Base-by-base conservation (phyloP, 1,140 invertebrate genomes). In the Zophobas morio region DNA sequence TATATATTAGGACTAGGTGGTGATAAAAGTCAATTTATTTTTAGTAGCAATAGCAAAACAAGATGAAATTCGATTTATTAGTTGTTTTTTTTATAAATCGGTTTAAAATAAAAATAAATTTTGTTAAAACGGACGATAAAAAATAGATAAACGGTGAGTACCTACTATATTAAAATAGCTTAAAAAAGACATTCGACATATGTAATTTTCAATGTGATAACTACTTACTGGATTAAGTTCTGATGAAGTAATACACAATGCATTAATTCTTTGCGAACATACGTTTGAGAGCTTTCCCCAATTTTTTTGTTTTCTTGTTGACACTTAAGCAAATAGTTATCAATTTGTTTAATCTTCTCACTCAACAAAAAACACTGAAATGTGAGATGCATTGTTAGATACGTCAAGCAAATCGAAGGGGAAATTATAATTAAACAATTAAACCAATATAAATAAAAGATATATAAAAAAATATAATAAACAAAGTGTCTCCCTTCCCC, bases 181-280 rank as follows among this genome's bases (percentile, higher is more conserved):
- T 20, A 0, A 20, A 20, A 0, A 20, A 20, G 0, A 20, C 20
- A 20, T 20, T 20, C 20, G 20, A 20, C 0, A 20, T 20, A 0
- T 20, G 20, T 20, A 20, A 20, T 20, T 20, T 20, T 20, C 20
- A 20, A 0, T 20, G 20, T 20, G 0, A 20, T 20, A 20, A 20
- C 20, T 20, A 20, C 53, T 35, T 54, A 54, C 53, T 54, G 3
- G 1, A 54, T n/a, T 1, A 54, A 33, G 6, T 2, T 8, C 32
- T 54, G 53, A 33, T 54, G 53, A 54, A 32, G 53, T 6, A 34
- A 34, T 32, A 54, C 53, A 54, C 53, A 54, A 32, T 34, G 33
- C 1, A 54, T 33, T 54, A 54, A 54, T 32, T 54, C 53, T 54
- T 54, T 54, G 35, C 35, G 35, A 54, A 54, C 35, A n/a, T 34